phyloP scores from a whole-genome alignment of 2,888 invertebrate species.

The Pharmacophagus antenor region DNA sequence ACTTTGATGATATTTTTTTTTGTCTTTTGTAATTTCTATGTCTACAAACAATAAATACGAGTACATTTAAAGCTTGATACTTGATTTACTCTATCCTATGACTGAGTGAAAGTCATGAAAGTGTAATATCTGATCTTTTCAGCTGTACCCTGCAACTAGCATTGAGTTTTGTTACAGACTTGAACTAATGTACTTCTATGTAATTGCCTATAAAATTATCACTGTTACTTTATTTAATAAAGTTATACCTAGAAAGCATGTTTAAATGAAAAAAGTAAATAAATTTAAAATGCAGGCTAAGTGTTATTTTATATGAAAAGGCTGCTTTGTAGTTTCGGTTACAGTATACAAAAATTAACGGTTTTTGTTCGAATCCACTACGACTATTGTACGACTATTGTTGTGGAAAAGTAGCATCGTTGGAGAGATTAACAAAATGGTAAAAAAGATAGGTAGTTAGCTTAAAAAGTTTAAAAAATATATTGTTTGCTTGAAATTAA shows the following conservation, averaged over 20 bases:
- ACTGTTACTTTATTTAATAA: background rate
- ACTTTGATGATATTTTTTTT: background rate
- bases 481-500: background rate
- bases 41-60: background rate
- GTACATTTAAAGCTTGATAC: background rate
- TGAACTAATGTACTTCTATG: background rate
- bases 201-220: background rate
- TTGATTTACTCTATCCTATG: no score
- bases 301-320: background rate
- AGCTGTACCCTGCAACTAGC: background rate
- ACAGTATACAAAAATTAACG: background rate
- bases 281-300: background rate
- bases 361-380: background rate
- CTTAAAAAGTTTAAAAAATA: background rate
- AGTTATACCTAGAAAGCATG: background rate
- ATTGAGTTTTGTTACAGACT: background rate
- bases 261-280: background rate
- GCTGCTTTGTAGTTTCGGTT: background rate
- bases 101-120: no score
- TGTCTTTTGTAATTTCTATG: no score
- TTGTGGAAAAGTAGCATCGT: background rate
- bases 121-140: background rate
- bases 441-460: background rate
- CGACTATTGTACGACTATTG: background rate
- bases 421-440: background rate